Evolutionary conservation across 2,113 vertebrate genomes (phyloP).

Genomic region (Ciconia maguari): DNA sequence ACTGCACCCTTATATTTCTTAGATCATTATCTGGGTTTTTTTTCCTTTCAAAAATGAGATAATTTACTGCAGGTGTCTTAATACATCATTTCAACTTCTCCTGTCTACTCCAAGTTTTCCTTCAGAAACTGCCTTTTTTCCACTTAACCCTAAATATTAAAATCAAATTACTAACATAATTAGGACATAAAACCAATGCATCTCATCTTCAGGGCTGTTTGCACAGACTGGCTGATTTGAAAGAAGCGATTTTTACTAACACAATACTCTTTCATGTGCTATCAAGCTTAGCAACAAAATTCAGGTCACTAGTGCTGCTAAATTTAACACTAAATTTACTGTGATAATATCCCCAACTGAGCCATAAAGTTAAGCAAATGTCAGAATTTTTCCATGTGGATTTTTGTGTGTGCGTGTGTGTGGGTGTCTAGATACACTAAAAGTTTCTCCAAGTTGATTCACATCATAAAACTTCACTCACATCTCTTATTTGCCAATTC

Average conservation of each 20-base stretch:
- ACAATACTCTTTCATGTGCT: background rate
- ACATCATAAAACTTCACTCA: background rate
- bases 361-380: background rate
- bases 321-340: background rate
- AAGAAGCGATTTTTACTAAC: background rate
- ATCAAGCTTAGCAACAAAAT: background rate
- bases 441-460: background rate
- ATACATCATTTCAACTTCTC: background rate
- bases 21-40: background rate
- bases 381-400: background rate
- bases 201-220: background rate
- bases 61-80: background rate
- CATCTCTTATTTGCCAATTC: background rate
- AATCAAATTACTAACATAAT: background rate
- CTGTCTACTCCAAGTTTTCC: background rate
- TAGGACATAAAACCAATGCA: background rate
- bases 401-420: background rate
- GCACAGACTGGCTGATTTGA: background rate
- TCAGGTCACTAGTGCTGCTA: background rate
- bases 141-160: background rate
- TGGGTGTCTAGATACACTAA: background rate
- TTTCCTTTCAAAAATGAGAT: constrained; percentile 7
- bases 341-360: background rate
- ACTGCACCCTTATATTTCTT: background rate
- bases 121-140: background rate